phyloP scores from a whole-genome alignment of 2,888 invertebrate species.

The Dasypolia templi region DNA sequence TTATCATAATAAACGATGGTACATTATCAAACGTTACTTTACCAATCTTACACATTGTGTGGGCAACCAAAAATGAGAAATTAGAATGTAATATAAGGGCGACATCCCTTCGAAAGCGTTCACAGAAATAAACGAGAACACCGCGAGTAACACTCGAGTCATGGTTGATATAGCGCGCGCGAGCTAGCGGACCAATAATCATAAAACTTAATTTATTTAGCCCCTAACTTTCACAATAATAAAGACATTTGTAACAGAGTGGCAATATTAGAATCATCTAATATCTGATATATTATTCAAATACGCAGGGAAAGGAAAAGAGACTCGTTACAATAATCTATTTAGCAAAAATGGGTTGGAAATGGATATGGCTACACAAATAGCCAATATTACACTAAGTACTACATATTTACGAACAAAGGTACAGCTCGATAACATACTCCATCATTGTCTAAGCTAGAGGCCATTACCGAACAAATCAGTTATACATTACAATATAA shows the following conservation, averaged over 20 bases:
- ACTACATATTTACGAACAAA: too few relatives aligned
- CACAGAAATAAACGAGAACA: conserved; percentile 36
- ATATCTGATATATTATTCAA: not conserved
- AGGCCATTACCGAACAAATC: conserved; percentile 16
- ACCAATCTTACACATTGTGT: conserved; percentile 16
- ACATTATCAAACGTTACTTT: not conserved
- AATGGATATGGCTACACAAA: not conserved
- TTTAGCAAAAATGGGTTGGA: not conserved
- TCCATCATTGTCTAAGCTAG: conserved; percentile 29
- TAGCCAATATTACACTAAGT: not conserved
- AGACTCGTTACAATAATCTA: not conserved
- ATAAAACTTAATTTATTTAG: conserved; percentile 13
- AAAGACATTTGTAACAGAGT: not conserved
- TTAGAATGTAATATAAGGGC: conserved; percentile 54
- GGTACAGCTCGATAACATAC: not conserved
- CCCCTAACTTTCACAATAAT: conserved; percentile 24
- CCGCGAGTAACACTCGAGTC: conserved; percentile 17
- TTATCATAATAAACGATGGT: not conserved
- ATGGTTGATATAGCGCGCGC: conserved; percentile 7
- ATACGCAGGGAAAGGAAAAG: not conserved
- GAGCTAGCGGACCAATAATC: conserved; percentile 38
- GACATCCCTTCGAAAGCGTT: conserved; percentile 51
- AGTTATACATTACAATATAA: conserved; percentile 42
- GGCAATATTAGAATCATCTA: not conserved
- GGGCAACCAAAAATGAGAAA: conserved; percentile 30